Percentiles rank a stretch among this genome's conserved stretches.
Conservation (phyloP, 2,113 vertebrate genomes). For the Chaetura pelagica region DNA sequence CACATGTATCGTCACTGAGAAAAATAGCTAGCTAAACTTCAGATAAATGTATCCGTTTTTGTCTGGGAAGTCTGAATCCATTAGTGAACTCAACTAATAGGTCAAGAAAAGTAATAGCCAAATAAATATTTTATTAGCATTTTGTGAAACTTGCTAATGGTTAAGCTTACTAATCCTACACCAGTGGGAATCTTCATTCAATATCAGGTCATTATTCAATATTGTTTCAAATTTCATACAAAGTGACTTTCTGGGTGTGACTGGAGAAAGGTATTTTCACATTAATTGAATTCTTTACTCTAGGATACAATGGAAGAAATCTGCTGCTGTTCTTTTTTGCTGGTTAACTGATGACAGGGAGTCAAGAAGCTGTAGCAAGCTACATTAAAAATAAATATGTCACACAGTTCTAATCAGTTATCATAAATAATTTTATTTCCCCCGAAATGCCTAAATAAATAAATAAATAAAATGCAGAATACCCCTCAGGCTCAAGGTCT, state of each 20-base stretch:
- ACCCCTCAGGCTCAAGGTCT: neutral
- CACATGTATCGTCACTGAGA: neutral
- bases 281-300: neutral
- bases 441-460: neutral
- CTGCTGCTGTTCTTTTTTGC: neutral
- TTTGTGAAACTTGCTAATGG: conserved; percentile 86
- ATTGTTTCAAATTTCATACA: neutral
- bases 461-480: neutral
- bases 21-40: neutral
- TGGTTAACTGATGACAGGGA: neutral
- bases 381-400: neutral
- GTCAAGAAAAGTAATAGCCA: conserved; percentile 89
- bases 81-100: conserved; percentile 87
- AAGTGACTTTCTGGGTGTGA: neutral
- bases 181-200: conserved; percentile 27
- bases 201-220: neutral
- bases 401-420: neutral
- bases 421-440: neutral
- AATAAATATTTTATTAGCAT: conserved; percentile 92
- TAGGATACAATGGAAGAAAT: neutral
- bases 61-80: conserved; percentile 83
- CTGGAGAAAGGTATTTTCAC: conserved; percentile 1
- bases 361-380: neutral
- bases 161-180: conserved; percentile 64
- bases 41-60: conserved; percentile 37